Percentiles rank a stretch among this genome's conserved stretches.
These are phyloP conservation scores for Columba janthina DNA, from an alignment of 2,113 vertebrate genomes.

Conservation along the genomic window DNA sequence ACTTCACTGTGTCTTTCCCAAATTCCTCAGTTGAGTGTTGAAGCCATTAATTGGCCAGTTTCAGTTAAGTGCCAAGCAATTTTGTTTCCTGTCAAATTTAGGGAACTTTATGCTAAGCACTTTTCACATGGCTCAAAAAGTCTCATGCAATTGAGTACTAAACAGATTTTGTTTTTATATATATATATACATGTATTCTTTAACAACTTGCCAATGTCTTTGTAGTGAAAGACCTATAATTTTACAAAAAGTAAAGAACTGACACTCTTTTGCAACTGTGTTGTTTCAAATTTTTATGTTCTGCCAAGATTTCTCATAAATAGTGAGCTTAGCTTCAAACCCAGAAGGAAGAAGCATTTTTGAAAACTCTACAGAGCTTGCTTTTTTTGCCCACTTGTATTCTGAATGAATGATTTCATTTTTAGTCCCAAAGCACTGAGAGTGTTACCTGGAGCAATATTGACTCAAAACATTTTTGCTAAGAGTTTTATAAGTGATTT, in stretches of 20 bases:
- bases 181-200: background rate
- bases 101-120: background rate
- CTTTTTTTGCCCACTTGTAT: background rate
- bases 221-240: background rate
- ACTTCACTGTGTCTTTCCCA: background rate
- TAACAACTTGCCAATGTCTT: background rate
- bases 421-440: conserved; percentile 19
- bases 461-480: conserved; percentile 21
- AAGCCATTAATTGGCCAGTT: background rate
- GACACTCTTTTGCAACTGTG: background rate
- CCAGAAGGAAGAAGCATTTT: conserved; percentile 24
- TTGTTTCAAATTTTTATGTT: conserved; percentile 9
- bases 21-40: background rate
- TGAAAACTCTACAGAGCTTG: conserved; percentile 3
- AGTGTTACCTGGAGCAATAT: conserved; percentile 14
- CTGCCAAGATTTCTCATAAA: background rate
- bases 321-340: conserved; percentile 1
- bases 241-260: background rate
- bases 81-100: background rate
- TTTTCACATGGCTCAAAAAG: background rate
- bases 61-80: background rate
- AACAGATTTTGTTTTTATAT: background rate
- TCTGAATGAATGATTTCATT: conserved; percentile 12
- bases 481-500: conserved; percentile 45
- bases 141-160: background rate